A percentile compares a stretch with the other conserved stretches of the same genome.
phyloP scores from a whole-genome alignment of 1,140 invertebrate species.

The Anastatus disparis region DNA sequence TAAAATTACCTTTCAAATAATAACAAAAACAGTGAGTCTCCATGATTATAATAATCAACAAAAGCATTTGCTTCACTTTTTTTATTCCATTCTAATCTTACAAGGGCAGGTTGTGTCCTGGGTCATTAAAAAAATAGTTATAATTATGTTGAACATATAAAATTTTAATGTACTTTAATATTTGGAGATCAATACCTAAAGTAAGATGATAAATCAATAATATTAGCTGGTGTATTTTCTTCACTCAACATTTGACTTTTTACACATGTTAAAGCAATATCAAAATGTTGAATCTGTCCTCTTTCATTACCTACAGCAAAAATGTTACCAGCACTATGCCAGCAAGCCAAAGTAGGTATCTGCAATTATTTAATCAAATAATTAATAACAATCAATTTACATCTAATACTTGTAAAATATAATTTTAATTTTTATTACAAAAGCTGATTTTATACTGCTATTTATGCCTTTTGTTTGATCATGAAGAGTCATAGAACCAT shows the following conservation, averaged over 20 bases:
- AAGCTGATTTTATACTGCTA: constrained; percentile 71
- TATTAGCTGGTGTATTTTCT: constrained; percentile 71
- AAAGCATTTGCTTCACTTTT: constrained; percentile 66
- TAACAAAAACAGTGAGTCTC: constrained; percentile 68
- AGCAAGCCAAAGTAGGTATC: constrained; percentile 77
- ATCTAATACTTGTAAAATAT: constrained; percentile 10
- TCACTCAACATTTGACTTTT: constrained; percentile 77
- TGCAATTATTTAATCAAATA: constrained; percentile 46
- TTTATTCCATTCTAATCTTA: constrained; percentile 70
- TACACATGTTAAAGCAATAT: constrained; percentile 75
- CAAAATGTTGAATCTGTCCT: constrained; percentile 83
- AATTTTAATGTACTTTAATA: not conserved
- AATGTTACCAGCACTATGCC: constrained; percentile 78
- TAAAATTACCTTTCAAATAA: constrained; percentile 72
- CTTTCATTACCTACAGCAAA: constrained; percentile 77
- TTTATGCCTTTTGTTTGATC: constrained; percentile 74
- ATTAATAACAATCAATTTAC: not conserved
- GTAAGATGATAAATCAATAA: constrained; percentile 77
- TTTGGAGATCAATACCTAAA: constrained; percentile 69
- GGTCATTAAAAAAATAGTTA: constrained; percentile 11
- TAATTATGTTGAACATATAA: too few relatives aligned
- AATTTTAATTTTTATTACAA: constrained; percentile 67
- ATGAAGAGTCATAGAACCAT: constrained; percentile 80
- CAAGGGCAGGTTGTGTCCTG: constrained; percentile 68
- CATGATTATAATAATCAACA: constrained; percentile 63